These are phyloP conservation scores for Athetis lepigone DNA, from an alignment of 2,888 invertebrate species.

Conservation along the genomic window DNA sequence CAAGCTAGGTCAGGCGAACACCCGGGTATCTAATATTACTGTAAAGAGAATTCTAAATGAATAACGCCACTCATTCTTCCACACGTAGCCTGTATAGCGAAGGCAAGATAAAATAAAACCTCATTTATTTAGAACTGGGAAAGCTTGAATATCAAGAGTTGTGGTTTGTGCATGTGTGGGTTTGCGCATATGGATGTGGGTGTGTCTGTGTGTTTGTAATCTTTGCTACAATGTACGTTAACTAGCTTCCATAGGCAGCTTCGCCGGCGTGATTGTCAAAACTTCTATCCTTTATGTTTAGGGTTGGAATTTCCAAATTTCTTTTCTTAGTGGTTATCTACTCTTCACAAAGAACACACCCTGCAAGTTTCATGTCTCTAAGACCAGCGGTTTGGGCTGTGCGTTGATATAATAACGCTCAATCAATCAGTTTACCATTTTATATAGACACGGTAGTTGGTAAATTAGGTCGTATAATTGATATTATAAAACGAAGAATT, in stretches of 20 bases:
- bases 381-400: too few relatives aligned
- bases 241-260: not conserved
- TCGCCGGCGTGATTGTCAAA: too few relatives aligned
- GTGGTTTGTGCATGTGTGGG: too few relatives aligned
- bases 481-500: not conserved
- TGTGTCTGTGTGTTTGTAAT: slow-evolving; percentile 3
- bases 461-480: too few relatives aligned
- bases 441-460: too few relatives aligned
- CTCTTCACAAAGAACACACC: too few relatives aligned
- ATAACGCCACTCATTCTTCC: slow-evolving; percentile 34
- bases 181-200: slow-evolving; percentile 17
- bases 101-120: slow-evolving; percentile 40
- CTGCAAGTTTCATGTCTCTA: too few relatives aligned
- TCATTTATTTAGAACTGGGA: slow-evolving; percentile 36
- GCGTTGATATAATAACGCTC: too few relatives aligned
- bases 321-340: too few relatives aligned
- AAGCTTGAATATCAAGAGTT: slow-evolving; percentile 37
- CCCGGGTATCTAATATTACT: slow-evolving; percentile 33
- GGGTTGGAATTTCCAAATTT: too few relatives aligned
- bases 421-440: too few relatives aligned
- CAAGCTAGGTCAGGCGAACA: slow-evolving; percentile 30
- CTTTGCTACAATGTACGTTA: not conserved
- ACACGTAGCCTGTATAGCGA: slow-evolving; percentile 25
- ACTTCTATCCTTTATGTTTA: too few relatives aligned
- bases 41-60: slow-evolving; percentile 53